Conservation (phyloP, 2,888 invertebrate species). For the Kryphioiulus occultus region DNA sequence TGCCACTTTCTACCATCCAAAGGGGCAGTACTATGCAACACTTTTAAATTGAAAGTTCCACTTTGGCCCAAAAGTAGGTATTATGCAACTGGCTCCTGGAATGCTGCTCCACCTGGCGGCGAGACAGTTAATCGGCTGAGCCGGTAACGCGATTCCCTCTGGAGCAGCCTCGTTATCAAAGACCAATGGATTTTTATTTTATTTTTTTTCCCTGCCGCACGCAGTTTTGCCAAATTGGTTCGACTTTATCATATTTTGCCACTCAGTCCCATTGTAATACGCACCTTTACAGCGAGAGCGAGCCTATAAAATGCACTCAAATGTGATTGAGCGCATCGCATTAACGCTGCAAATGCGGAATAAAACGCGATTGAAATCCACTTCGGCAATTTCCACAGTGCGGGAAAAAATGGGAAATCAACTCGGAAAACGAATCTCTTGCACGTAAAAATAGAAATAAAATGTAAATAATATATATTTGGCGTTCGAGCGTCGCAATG, state of each 20-base stretch:
- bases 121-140: not conserved
- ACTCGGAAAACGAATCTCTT: slow-evolving; percentile 23
- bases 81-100: no score
- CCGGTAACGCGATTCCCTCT: not conserved
- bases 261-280: slow-evolving; percentile 9
- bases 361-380: slow-evolving; percentile 23
- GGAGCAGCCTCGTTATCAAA: slow-evolving; percentile 23
- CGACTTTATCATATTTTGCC: slow-evolving; percentile 23
- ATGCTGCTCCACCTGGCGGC: not conserved
- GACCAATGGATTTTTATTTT: slow-evolving; percentile 13
- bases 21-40: no score
- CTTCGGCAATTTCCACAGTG: slow-evolving; percentile 11
- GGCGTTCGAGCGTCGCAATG: not conserved
- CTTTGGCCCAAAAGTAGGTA: no score
- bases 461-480: slow-evolving; percentile 23
- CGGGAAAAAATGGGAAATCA: slow-evolving; percentile 23
- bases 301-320: slow-evolving; percentile 17
- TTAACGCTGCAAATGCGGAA: slow-evolving; percentile 23
- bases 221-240: slow-evolving; percentile 17
- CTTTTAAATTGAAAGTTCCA: no score
- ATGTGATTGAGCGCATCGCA: slow-evolving; percentile 23
- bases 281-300: slow-evolving; percentile 6
- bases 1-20: no score
- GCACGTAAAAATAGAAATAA: slow-evolving; percentile 23
- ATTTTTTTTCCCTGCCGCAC: not conserved